Base-by-base conservation (phyloP, 1,140 invertebrate genomes). In the Aphaenogaster ashmeadi region DNA sequence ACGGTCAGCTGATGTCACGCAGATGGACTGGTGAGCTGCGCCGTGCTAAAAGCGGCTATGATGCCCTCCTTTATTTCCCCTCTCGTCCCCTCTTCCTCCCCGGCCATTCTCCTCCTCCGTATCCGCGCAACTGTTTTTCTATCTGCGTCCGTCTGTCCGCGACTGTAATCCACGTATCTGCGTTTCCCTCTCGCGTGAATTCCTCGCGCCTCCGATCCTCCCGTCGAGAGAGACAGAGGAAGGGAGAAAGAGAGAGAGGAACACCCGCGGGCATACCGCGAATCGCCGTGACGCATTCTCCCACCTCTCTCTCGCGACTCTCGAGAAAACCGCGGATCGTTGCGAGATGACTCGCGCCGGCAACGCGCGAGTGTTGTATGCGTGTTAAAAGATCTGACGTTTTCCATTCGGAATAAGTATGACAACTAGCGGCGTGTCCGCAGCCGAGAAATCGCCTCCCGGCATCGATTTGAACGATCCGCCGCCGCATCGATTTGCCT, bases 1-100 rank as follows among this genome's bases (percentile, higher is more conserved):
- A 89, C 88, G 90, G 92, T 93, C 92, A 93, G 93, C 93, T 94
- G 94, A 94, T 94, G 93, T 94, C 93, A 94, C 88, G 72, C 86
- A 79, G 87, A 74, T 79, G 47, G 64, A 44, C 58, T 88, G 67
- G 80, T 81, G 83, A 89, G 81, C 67, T 87, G 80, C 84, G 87
- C 67, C 47, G 21, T 87, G 92, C 93, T 94, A 94, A 94, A 94
- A 92, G 89, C 87, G 74, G 91, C 88, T 84, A 90, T 91, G 90
- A 92, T 90, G 85, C 62, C 86, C 69, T 77, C 56, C 44, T 84
- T 84, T 84, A 84, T 84, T 83, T 89, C 88, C 21, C 69, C 27
- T 72, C 78, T 38, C n/a, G 0, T 44, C 21, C 33, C 2, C 66
- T 18, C 18, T 36, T 9, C 38, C 75, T 36, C 71, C 78, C 88